Evolutionary conservation across 2,797 vertebrate genomes (phyloP), one percentile per base, ranked within the genome.

Genomic region (Melanotaenia pygmaea): DNA sequence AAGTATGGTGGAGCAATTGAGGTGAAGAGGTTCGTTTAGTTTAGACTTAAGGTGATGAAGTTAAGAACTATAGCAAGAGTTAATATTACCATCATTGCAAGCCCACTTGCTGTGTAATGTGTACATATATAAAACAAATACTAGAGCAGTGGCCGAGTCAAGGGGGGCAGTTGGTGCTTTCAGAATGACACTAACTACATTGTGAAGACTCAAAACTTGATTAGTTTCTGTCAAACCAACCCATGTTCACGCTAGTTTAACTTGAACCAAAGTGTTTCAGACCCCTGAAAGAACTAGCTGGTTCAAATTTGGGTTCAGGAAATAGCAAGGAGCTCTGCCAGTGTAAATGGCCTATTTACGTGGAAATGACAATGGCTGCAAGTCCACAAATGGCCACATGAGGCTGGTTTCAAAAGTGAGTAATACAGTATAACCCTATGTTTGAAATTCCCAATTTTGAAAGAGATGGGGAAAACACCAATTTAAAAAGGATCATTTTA

Each of bases 1-100:
- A 59, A 67, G 45, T 18, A 40, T 35, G 59, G 57, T 26, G 63
- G 45, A 70, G 70, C 0, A 5, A 65, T 66, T 2, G n/a, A 75
- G 64, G 4, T 67, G 64, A 80, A 22, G 59, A 72, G 67, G 63
- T 70, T 81, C 64, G 70, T 81, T 70, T 72, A 67, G 66, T 76
- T 85, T 71, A 63, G 53, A 53, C 66, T 61, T 61, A 13, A 53
- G 56, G 65, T 22, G 51, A 80, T 76, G 60, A 74, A 61, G 32
- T 35, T n/a, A 16, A 7, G 20, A n/a, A 50, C 9, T 7, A 50
- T 10, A 50, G 20, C 45, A 50, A 50, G 20, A 50, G 3, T 40
- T 40, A 40, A 40, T 18, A 14, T 18, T 43, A 12, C 16, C 16
- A 43, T 43, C 14, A 43, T 1, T 18, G 4, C 40, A 16, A 43